phyloP scores from a whole-genome alignment of 1,140 invertebrate species.

The Zelostemma sp. region DNA sequence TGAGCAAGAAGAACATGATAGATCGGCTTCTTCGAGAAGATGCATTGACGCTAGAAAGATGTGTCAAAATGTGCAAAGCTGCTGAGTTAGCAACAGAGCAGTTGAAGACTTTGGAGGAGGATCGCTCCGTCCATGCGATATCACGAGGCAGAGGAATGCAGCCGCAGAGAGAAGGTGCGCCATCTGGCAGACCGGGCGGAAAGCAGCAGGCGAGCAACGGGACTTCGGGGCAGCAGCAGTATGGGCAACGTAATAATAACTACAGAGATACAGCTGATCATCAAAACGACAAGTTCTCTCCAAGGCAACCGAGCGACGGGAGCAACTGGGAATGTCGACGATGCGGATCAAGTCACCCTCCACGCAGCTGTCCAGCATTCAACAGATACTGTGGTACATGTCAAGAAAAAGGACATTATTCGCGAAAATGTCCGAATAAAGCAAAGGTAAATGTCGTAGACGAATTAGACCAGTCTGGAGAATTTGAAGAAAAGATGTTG shows the following conservation, averaged over 20 bases:
- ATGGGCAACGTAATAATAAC: neutral
- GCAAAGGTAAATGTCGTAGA: slow-evolving; percentile 42
- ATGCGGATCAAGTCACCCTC: neutral
- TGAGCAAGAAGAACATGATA: too few relatives aligned
- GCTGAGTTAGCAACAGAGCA: slow-evolving; percentile 25
- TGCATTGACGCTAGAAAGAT: slow-evolving; percentile 48
- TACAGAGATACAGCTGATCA: neutral
- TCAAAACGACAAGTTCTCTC: neutral
- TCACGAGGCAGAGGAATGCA: neutral
- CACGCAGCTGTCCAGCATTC: neutral
- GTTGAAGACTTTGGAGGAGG: slow-evolving; percentile 17
- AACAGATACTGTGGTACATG: neutral
- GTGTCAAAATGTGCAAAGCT: slow-evolving; percentile 38
- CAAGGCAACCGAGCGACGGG: too few relatives aligned
- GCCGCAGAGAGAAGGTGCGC: neutral
- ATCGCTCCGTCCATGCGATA: neutral
- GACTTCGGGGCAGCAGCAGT: neutral
- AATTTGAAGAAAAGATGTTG: slow-evolving; percentile 11
- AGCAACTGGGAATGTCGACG: too few relatives aligned
- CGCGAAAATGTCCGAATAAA: slow-evolving; percentile 9
- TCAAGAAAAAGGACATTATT: neutral
- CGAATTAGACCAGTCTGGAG: slow-evolving; percentile 55
- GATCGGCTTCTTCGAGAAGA: slow-evolving; percentile 52
- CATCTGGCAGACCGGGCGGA: neutral
- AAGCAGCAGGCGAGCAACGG: neutral